Conservation (phyloP, 1,140 invertebrate species). For the Hyles vespertilio region DNA sequence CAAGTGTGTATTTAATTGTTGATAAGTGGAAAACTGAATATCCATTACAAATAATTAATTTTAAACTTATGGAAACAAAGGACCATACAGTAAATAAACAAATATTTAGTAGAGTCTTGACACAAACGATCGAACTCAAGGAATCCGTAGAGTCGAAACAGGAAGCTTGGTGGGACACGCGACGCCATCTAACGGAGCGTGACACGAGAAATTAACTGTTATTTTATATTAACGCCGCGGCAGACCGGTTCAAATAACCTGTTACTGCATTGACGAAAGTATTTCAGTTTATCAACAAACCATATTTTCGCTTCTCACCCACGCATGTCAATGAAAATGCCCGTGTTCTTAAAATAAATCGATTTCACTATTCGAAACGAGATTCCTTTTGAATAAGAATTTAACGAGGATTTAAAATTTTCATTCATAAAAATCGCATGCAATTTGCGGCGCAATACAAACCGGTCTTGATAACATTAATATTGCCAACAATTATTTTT, state of each 20-base stretch:
- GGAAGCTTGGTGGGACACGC: slow-evolving; percentile 58
- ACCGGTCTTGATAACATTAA: no score
- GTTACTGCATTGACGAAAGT: slow-evolving; percentile 53
- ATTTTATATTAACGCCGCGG: slow-evolving; percentile 52
- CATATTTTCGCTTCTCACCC: no score
- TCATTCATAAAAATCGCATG: no score
- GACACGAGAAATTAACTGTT: slow-evolving; percentile 70
- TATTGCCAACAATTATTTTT: slow-evolving; percentile 2
- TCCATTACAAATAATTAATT: no score
- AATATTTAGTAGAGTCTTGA: slow-evolving; percentile 7
- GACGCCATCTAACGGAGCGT: slow-evolving; percentile 64
- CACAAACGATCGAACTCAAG: slow-evolving; percentile 13
- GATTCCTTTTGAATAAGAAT: no score
- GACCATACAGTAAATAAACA: not conserved
- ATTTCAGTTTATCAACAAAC: slow-evolving; percentile 20
- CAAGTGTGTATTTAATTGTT: no score
- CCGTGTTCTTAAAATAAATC: no score
- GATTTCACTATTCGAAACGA: no score
- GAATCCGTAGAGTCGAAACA: slow-evolving; percentile 45
- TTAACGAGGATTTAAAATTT: no score
- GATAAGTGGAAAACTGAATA: no score
- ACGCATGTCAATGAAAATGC: no score
- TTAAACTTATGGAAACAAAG: not conserved
- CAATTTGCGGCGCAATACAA: no score
- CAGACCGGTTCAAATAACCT: slow-evolving; percentile 43